Evolutionary conservation across 2,113 vertebrate species (phyloP).

Genomic region (Chunga burmeisteri): DNA sequence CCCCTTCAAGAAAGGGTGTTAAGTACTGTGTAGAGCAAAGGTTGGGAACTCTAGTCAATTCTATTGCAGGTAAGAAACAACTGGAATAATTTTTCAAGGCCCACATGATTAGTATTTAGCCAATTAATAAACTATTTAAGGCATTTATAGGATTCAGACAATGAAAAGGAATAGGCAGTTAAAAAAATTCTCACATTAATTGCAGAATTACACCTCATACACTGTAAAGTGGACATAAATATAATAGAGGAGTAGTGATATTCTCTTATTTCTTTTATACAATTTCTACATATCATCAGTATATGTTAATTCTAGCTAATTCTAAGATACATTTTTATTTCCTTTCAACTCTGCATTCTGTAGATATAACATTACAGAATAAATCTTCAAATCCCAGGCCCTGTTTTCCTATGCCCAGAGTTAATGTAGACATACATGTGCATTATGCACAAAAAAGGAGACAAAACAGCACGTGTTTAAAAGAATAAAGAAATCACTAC

Average conservation of each 20-base stretch:
- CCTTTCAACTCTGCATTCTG: neutral
- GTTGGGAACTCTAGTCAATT: neutral
- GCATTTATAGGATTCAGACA: neutral
- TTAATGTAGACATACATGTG: neutral
- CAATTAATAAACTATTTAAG: neutral
- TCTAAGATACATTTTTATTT: neutral
- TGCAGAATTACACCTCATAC: neutral
- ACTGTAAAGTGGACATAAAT: neutral
- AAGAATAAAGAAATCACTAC: neutral
- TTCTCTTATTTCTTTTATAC: neutral
- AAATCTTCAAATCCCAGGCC: neutral
- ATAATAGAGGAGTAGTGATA: neutral
- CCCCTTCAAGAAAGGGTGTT: neutral
- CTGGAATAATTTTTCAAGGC: neutral
- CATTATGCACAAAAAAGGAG: neutral
- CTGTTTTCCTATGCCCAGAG: neutral
- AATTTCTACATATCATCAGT: neutral
- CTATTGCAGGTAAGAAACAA: neutral
- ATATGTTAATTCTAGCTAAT: neutral
- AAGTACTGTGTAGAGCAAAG: neutral
- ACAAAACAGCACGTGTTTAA: neutral
- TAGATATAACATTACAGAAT: neutral
- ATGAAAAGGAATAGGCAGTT: neutral
- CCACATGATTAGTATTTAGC: neutral
- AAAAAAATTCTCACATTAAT: neutral